Percentiles rank a stretch among this genome's conserved stretches.
phyloP scores from a whole-genome alignment of 2,797 vertebrate genomes.

The Ara ararauna region DNA sequence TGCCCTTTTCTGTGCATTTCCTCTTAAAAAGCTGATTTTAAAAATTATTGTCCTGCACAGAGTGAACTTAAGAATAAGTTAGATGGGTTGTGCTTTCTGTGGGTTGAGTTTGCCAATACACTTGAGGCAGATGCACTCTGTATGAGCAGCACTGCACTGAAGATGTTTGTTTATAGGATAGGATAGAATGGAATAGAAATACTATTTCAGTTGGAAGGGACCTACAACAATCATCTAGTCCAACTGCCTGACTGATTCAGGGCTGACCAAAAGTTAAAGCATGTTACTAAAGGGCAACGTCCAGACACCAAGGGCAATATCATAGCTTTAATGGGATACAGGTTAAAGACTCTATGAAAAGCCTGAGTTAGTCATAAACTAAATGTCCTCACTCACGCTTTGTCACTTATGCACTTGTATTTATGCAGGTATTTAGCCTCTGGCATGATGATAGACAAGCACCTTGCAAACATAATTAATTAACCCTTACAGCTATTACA shows the following conservation, averaged over 20 bases:
- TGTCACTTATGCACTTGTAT: background rate
- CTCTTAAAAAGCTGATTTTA: background rate
- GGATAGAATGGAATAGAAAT: background rate
- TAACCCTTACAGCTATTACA: background rate
- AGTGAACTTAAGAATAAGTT: background rate
- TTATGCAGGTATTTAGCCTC: background rate
- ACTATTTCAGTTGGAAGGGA: background rate
- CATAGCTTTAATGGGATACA: background rate
- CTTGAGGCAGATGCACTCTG: background rate
- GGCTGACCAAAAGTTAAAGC: background rate
- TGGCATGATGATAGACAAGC: background rate
- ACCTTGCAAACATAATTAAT: background rate
- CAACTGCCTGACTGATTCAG: background rate
- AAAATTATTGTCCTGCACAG: background rate
- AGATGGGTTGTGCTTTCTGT: background rate
- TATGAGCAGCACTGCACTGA: background rate
- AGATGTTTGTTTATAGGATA: background rate
- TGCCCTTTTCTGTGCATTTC: background rate
- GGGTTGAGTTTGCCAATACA: background rate
- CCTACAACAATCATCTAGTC: background rate
- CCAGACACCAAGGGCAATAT: background rate
- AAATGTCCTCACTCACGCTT: rapidly evolving
- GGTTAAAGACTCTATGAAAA: background rate
- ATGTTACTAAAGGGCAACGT: background rate
- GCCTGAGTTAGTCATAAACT: background rate